phyloP scores from a whole-genome alignment of 2,113 vertebrate species.

The Sciurus niger region DNA sequence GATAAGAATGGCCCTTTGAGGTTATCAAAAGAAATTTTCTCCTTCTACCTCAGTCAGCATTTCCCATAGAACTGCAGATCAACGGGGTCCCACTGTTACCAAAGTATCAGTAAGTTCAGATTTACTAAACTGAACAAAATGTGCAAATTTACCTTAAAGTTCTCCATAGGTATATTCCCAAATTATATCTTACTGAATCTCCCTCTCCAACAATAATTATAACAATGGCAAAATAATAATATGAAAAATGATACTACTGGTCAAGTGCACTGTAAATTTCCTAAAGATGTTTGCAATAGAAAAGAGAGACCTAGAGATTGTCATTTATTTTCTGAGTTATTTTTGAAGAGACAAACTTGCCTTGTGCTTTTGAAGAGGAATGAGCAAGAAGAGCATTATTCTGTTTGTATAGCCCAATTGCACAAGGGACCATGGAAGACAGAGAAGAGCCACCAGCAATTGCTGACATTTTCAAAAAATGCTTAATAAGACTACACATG shows the following conservation, averaged over 20 bases:
- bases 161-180: not conserved
- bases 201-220: not conserved
- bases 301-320: slow-evolving; percentile 5
- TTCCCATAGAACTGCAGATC: not conserved
- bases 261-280: slow-evolving; percentile 41
- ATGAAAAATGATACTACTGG: slow-evolving; percentile 14
- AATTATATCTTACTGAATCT: not conserved
- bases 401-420: slow-evolving; percentile 64
- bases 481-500: not conserved
- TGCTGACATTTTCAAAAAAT: slow-evolving; percentile 72
- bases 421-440: not conserved
- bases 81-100: not conserved
- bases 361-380: slow-evolving; percentile 72
- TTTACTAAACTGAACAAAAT: slow-evolving; percentile 51
- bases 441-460: slow-evolving; percentile 39
- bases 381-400: slow-evolving; percentile 16
- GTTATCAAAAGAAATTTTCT: not conserved
- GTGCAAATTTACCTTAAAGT: slow-evolving; percentile 24
- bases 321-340: slow-evolving; percentile 16
- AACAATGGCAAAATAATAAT: not conserved
- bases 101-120: slow-evolving; percentile 46
- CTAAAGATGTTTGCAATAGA: slow-evolving; percentile 16
- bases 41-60: not conserved
- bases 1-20: not conserved
- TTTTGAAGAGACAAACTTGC: slow-evolving; percentile 59